These are phyloP conservation scores for Falcaria lacertinaria DNA, from an alignment of 2,888 invertebrate species.

Conservation along the genomic window DNA sequence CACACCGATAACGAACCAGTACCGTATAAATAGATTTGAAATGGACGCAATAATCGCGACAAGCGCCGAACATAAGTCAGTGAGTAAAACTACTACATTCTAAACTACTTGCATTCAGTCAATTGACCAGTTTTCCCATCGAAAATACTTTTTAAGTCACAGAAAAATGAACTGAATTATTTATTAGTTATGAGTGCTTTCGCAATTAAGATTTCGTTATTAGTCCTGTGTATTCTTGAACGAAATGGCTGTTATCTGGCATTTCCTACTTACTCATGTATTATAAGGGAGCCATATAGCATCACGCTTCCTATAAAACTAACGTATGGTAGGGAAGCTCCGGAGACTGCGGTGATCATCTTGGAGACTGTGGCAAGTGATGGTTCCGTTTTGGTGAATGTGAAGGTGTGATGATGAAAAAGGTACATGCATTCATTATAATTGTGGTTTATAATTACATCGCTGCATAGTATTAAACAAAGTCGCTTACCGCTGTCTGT, in stretches of 20 bases:
- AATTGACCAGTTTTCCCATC: too few species aligned
- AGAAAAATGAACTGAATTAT: background rate
- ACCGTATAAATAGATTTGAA: too few species aligned
- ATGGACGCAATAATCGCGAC: too few species aligned
- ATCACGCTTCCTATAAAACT: background rate
- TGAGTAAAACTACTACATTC: too few species aligned
- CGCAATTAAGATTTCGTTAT: background rate
- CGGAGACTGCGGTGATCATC: background rate
- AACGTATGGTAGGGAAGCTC: background rate
- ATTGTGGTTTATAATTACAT: too few species aligned
- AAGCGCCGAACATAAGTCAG: too few species aligned
- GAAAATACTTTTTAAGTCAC: too few species aligned
- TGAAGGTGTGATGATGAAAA: background rate
- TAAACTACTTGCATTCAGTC: too few species aligned
- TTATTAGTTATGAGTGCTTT: background rate
- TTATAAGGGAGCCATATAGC: background rate
- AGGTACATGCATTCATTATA: too few species aligned
- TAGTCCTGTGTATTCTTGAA: background rate
- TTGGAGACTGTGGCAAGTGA: constrained; percentile 1
- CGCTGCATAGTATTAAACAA: too few species aligned
- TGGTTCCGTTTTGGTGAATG: background rate
- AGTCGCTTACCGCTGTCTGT: too few species aligned
- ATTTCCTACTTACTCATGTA: background rate
- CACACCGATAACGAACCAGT: too few species aligned
- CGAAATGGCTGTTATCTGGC: background rate